Evolutionary conservation across 2,113 vertebrate genomes (phyloP), one percentile per base, ranked within the genome.

Genomic region (Melanostigma gelatinosum): DNA sequence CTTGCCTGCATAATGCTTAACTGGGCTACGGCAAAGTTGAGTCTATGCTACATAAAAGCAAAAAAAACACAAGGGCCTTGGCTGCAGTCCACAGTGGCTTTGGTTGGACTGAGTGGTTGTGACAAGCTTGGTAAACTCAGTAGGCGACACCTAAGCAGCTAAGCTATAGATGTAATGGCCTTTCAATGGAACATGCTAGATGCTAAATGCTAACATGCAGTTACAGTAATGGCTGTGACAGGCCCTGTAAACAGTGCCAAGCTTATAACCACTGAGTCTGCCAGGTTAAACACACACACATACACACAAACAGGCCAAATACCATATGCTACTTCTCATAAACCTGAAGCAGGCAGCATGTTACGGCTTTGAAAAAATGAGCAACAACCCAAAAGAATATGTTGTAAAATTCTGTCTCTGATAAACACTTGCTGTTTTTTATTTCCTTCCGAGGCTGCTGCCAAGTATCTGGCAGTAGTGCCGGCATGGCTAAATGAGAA

Each of bases 201-300:
- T 88, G 85, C 86, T 92, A 92, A 87, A 87, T 89, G 91, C 91
- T 90, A 94, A 95, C 94, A 87, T 92, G 81, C 91, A 94, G 89
- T 95, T 95, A 24, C 24, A 24, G 24, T 24, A 97, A 95, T 92
- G 94, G 95, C 94, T 94, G 93, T 96, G 96, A 96, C 95, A 96
- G 91, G 92, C 84, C 87, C 91, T 77, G 92, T 96, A 96, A 97
- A 96, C 95, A 95, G 74, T 93, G 94, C 90, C 94, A 96, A 95
- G 94, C 88, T 75, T 80, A 82, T 72, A 85, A 80, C 67, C 64
- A 78, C 82, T 91, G 72, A 87, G 80, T 90, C 74, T 83, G 86
- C 90, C 84, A 91, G 90, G 83, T 90, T 80, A 87, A 75, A 88
- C 83, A 87, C 80, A 84, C 84, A 86, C 54, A 65, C 24, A 48